Base-by-base conservation (phyloP, 2,888 invertebrate genomes). In the Ecliptopera silaceata region DNA sequence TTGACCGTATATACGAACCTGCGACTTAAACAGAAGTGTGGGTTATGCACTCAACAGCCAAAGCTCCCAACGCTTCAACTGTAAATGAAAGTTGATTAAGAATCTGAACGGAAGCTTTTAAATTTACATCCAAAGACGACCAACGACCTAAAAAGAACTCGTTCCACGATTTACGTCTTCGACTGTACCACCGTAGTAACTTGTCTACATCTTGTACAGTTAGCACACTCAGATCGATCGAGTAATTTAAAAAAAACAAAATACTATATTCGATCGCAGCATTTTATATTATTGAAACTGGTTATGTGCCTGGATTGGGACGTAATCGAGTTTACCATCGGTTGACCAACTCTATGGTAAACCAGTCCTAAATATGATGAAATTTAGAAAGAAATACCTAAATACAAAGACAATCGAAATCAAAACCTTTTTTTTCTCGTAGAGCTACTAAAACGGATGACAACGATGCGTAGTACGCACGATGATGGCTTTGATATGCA, bases 181-280 rank as follows among this genome's bases (percentile, higher is more conserved):
- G 49, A 45, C 53, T 49, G 44, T 53, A 49, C 58, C 12, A 46
- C 17, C 26, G 26, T 36, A 17, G 36, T 47, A 45, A 32, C 10
- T n/a, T 45, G 34, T 22, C 20, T 46, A 36, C 20, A 12, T 13
- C 34, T 18, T 17, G 38, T 38, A 47, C 22, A 39, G 17, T 3
- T 18, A n/a, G 38, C 47, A 47, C 22, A 39, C 17, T 6, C 6
- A 17, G 47, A 10, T 15, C 26, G 15, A 15, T 29, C 15, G 13
- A 12, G 11, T 15, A 39, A 43, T 42, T n/a, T 26, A 42, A 26
- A 42, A 41, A 12, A 10, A 18, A 18, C 11, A 17, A 17, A 18
- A 3, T 12, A 34, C n/a, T n/a, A 4, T 29, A 31, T 11, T 3
- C 29, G 13, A 6, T 1, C 4, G 15, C 8, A 15, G 3, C 36